Base-by-base conservation (phyloP, 2,888 invertebrate species). In the Meliscaeva auricollis region DNA sequence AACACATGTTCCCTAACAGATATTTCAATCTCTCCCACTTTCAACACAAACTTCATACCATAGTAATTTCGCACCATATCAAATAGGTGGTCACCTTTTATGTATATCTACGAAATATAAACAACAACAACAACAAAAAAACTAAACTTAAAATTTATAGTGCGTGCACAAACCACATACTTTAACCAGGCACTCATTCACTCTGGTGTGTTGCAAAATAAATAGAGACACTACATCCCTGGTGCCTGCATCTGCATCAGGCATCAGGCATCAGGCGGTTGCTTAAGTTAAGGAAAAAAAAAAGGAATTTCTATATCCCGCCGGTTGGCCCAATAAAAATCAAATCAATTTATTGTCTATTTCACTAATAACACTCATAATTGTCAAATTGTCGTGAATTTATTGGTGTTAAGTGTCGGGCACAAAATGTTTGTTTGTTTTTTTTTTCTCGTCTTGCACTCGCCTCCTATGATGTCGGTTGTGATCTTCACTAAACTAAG, bases 311-410 rank as follows among this genome's bases (percentile, higher is more conserved):
- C 52, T 68, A 66, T 69, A 41, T 46, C 72, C 48, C 44, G 46
- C 32, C 54, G 60, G 26, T 73, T 66, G 66, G 73, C 72, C 83
- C 73, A 85, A 81, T 81, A 77, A 85, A 85, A 69, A 52, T 62
- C 89, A 90, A 90, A 89, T 90, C 88, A 89, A 91, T 91, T 91
- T 90, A 90, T 91, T 91, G 90, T 91, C 90, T 90, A 91, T 91
- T 91, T 89, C 90, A 91, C 91, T 91, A 91, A 91, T 91, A 91
- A 91, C 89, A 90, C 90, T 91, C 91, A 91, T 91, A 91, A 91
- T 91, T 91, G 91, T 91, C 91, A 91, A 91, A 91, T 91, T 91
- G 85, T 84, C 81, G 85, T 85, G 81, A 85, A 85, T 85, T 80
- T 85, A 85, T 85, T 80, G 84, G 75, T 84, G 84, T 84, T 76